Conservation (phyloP, 2,797 vertebrate species). For the Vipera ursinii region DNA sequence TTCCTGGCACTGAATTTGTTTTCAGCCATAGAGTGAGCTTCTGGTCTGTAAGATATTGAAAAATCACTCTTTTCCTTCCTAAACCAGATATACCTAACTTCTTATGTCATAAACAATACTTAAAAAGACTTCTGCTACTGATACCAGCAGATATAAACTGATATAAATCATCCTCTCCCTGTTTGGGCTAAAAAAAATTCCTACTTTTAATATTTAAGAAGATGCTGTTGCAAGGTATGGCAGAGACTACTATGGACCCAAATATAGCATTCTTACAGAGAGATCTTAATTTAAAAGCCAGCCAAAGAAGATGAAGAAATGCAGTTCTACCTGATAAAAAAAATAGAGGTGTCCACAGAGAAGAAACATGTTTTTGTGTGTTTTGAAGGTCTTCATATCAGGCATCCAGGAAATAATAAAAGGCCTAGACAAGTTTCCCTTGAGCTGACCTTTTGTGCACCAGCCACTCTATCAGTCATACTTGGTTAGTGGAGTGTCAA, state of each 20-base stretch:
- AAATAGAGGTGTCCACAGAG: constrained; percentile 41
- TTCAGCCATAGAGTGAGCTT: neutral
- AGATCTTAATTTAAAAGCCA: constrained; percentile 57
- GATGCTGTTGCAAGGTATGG: constrained; percentile 42
- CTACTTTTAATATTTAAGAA: constrained; percentile 42
- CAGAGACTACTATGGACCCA: neutral
- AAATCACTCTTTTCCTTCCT: neutral
- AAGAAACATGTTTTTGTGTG: constrained; percentile 37
- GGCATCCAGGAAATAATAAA: constrained; percentile 16
- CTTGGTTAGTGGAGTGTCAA: constrained; percentile 60
- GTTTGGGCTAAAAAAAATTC: neutral
- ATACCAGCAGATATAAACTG: neutral
- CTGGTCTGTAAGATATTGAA: neutral
- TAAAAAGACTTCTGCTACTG: neutral
- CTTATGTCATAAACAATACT: neutral
- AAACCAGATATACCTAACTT: neutral
- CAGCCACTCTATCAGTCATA: constrained; percentile 54
- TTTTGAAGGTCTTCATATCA: constrained; percentile 47
- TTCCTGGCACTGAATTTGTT: neutral
- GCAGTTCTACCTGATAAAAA: constrained; percentile 50
- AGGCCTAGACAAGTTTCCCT: constrained; percentile 24
- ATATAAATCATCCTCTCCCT: neutral
- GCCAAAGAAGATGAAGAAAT: constrained; percentile 48
- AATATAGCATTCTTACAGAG: neutral
- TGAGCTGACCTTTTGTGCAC: constrained; percentile 52